Percentiles rank a stretch among this genome's conserved stretches.
These are phyloP conservation scores for Dreissena rostriformis DNA, from an alignment of 1,140 invertebrate genomes.

Conservation along the genomic window DNA sequence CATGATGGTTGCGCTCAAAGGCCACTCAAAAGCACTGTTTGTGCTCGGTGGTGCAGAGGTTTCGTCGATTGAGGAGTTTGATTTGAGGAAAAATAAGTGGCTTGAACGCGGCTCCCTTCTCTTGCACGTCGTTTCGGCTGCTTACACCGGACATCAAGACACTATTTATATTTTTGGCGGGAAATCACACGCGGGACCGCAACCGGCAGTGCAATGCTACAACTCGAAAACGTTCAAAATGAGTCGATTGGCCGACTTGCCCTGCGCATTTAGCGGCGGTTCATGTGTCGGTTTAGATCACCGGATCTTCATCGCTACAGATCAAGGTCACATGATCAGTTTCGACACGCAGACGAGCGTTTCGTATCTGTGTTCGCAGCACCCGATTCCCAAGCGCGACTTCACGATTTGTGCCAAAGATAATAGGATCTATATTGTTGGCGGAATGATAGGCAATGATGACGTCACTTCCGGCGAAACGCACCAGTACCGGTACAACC, in stretches of 20 bases:
- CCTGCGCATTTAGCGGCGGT: constrained; percentile 32
- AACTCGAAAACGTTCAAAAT: constrained; percentile 14
- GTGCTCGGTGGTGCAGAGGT: constrained; percentile 42
- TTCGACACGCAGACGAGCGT: constrained; percentile 34
- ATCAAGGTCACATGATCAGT: constrained; percentile 50
- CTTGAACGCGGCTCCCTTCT: constrained; percentile 31
- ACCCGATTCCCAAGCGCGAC: constrained; percentile 9
- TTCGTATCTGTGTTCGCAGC: constrained; percentile 38
- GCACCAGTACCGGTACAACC: constrained; percentile 31
- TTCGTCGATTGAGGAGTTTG: constrained; percentile 49
- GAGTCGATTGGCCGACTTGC: constrained; percentile 18
- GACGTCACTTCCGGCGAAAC: background rate
- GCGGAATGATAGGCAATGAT: constrained; percentile 4
- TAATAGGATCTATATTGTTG: constrained; percentile 45
- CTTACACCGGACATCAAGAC: constrained; percentile 16
- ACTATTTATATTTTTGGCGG: constrained; percentile 55
- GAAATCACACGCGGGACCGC: constrained; percentile 22
- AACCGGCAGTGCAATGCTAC: constrained; percentile 34
- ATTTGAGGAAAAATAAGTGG: constrained; percentile 43
- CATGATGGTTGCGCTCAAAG: constrained; percentile 21
- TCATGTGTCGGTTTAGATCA: constrained; percentile 25
- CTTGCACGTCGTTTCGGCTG: constrained; percentile 7
- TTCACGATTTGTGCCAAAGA: constrained; percentile 47
- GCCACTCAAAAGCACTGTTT: background rate
- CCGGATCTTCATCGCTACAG: constrained; percentile 38